These are phyloP conservation scores for Thaleichthys pacificus DNA, from an alignment of 2,797 vertebrate genomes.

Conservation along the genomic window DNA sequence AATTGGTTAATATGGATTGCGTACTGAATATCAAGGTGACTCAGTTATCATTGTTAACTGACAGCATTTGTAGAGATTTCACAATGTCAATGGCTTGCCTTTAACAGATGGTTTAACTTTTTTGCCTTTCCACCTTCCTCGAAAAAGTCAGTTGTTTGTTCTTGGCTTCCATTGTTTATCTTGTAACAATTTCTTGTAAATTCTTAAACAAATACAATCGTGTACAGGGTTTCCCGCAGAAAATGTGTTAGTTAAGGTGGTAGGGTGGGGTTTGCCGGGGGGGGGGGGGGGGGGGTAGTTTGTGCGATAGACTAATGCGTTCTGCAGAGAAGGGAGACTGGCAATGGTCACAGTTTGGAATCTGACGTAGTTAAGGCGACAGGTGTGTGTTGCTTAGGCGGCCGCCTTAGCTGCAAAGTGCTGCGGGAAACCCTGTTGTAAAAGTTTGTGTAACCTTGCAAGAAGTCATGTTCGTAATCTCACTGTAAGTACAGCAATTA, in stretches of 20 bases:
- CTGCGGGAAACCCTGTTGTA: background rate
- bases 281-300: too few relatives aligned
- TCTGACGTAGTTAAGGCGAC: too few relatives aligned
- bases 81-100: constrained; percentile 32
- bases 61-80: constrained; percentile 43
- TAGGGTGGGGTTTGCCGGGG: too few relatives aligned
- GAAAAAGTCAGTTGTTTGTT: constrained; percentile 13
- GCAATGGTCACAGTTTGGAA: too few relatives aligned
- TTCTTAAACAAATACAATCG: constrained; percentile 2
- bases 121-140: background rate
- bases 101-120: background rate
- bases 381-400: too few relatives aligned
- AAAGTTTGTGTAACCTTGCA: background rate
- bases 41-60: constrained; percentile 49
- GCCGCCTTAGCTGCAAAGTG: too few relatives aligned
- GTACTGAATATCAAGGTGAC: constrained; percentile 41
- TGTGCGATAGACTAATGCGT: too few relatives aligned
- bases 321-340: too few relatives aligned
- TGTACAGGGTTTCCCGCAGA: too few relatives aligned
- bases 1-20: constrained; percentile 51
- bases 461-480: background rate
- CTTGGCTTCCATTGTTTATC: constrained; percentile 8
- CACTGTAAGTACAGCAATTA: background rate
- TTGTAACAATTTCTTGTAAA: constrained; percentile 4
- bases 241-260: too few relatives aligned